Evolutionary conservation across 2,113 vertebrate species (phyloP).

Genomic region (Oxyura jamaicensis): DNA sequence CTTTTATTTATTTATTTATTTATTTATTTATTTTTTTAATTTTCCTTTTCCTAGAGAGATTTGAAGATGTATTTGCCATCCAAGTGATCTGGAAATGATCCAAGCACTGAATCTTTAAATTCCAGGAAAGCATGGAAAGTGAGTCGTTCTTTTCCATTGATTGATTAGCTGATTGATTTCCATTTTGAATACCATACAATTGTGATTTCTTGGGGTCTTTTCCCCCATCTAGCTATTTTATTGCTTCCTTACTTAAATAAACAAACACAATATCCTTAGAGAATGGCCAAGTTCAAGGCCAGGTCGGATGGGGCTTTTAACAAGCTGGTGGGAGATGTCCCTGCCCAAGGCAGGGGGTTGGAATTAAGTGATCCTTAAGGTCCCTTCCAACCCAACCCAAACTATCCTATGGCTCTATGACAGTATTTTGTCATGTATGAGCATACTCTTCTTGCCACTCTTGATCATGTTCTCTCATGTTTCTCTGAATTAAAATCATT

Average conservation of each 20-base stretch:
- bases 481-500: conserved; percentile 12
- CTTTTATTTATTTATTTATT: not conserved
- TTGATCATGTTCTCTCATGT: not conserved
- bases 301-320: too few species aligned
- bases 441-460: not conserved
- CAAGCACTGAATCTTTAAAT: not conserved
- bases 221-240: not conserved
- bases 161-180: not conserved
- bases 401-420: too few species aligned
- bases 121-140: not conserved
- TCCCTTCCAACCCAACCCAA: too few species aligned
- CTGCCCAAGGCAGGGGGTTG: too few species aligned
- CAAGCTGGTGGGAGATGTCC: too few species aligned
- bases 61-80: not conserved
- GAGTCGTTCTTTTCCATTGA: not conserved
- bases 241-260: not conserved
- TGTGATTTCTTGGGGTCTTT: not conserved
- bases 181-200: accelerated
- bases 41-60: not conserved
- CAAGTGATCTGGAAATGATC: not conserved
- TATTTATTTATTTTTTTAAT: not conserved
- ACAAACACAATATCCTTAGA: not conserved
- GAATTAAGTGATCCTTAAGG: too few species aligned
- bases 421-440: not conserved
- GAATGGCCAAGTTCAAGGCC: too few species aligned